Percentiles rank a stretch among this genome's conserved stretches.
phyloP scores from a whole-genome alignment of 2,797 vertebrate genomes.

The Pangasius larnaudii region DNA sequence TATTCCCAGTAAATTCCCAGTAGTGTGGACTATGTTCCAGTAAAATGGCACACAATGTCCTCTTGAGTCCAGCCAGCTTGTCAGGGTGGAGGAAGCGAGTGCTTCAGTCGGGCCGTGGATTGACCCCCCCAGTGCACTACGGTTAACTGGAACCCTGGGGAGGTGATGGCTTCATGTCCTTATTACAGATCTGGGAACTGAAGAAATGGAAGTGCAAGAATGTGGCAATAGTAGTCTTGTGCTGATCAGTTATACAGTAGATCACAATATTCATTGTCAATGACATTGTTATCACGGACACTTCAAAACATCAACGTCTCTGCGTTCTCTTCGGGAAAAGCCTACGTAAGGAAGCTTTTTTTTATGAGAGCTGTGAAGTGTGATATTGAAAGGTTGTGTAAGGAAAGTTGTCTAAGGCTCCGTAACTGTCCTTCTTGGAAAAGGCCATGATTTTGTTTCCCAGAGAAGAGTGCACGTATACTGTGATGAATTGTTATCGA shows the following conservation, averaged over 20 bases:
- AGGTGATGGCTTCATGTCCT: not conserved
- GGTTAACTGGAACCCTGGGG: not conserved
- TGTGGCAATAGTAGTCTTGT: not conserved
- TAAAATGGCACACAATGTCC: not conserved
- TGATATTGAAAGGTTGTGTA: not conserved
- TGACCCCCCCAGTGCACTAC: slow-evolving; percentile 2
- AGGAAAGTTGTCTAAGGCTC: not conserved
- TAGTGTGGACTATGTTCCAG: not conserved
- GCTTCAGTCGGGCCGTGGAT: not conserved
- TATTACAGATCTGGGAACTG: not conserved
- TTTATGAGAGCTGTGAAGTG: not conserved
- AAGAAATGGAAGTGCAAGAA: not conserved
- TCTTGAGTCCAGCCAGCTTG: not conserved
- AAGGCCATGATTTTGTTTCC: not conserved
- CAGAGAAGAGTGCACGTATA: not conserved
- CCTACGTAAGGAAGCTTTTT: no score
- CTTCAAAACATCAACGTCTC: not conserved
- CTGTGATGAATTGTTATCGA: not conserved
- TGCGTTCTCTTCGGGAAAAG: not conserved
- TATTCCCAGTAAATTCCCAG: slow-evolving; percentile 14
- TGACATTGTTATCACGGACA: not conserved
- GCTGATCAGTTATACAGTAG: not conserved
- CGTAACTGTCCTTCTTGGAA: not conserved
- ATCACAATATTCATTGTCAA: not conserved
- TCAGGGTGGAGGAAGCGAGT: slow-evolving; percentile 24